These are phyloP conservation scores for Festucalex cinctus DNA, from an alignment of 2,113 vertebrate genomes.

Conservation along the genomic window DNA sequence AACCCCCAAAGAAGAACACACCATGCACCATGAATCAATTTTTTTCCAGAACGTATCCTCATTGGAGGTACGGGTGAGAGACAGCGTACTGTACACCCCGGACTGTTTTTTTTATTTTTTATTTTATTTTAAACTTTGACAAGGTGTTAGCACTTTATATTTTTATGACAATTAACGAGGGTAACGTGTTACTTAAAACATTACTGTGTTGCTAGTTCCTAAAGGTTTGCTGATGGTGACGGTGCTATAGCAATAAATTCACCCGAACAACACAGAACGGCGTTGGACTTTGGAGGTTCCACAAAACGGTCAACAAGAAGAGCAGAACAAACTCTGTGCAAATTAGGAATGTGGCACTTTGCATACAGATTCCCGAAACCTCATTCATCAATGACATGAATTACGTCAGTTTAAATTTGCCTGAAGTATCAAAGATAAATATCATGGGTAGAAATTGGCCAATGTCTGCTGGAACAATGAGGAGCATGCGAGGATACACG, in stretches of 20 bases:
- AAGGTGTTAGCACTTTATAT: not conserved
- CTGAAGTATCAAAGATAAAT: slow-evolving; percentile 11
- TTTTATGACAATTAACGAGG: not conserved
- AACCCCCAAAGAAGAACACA: not conserved
- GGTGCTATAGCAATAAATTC: not conserved
- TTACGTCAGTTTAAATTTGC: not conserved
- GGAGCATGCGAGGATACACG: slow-evolving; percentile 46
- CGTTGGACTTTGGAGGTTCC: not conserved
- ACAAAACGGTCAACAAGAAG: not conserved
- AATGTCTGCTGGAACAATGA: slow-evolving; percentile 23
- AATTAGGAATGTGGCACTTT: not conserved
- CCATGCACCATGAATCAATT: not conserved
- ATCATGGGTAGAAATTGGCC: slow-evolving; percentile 8
- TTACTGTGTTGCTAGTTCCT: not conserved
- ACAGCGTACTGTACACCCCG: not conserved
- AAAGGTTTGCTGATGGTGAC: not conserved
- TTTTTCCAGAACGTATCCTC: not conserved
- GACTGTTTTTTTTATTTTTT: too few relatives aligned
- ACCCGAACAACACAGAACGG: not conserved
- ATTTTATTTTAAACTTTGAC: not conserved
- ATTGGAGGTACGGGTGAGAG: not conserved
- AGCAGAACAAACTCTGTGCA: not conserved
- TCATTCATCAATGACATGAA: not conserved
- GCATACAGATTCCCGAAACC: not conserved
- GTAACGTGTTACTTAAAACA: not conserved